Evolutionary conservation across 2,113 vertebrate genomes (phyloP), one percentile per base, ranked within the genome.

Genomic region (Sturnira hondurensis): DNA sequence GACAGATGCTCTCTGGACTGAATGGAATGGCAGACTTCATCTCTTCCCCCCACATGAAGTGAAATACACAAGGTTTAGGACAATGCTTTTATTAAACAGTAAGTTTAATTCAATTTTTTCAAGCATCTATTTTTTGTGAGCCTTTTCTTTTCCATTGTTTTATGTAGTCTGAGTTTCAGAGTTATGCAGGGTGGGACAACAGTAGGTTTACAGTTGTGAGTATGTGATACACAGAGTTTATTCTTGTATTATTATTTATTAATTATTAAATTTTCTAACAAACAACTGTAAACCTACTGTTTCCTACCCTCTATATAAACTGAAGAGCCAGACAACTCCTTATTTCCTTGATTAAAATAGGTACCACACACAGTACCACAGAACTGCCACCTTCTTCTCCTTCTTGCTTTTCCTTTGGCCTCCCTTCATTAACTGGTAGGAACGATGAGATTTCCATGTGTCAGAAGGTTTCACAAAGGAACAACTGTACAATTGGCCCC

Each of bases 1-100:
- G 97, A 97, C 98, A 98, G 98, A 98, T 98, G 98, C 97, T 96
- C 43, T 58, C 95, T 97, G 98, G 98, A 98, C 96, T 97, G 97
- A 98, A 88, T 97, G 98, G 98, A 98, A 98, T 98, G 98, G 71
- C 63, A 74, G 56, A 86, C 94, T 95, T 92, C 80, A 0, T 77
- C 85, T 84, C 68, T 70, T 43, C 41, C 52, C 41, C 56, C 61
- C 61, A 5, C 5, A 3, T 13, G 38, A 45, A 78, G 15, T 14
- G 28, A 47, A 80, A 88, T 50, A 82, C 56, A 86, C 26, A 68
- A 63, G 77, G 17, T 77, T 77, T n/a, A 71, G 68, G 83, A 36
- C 56, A 92, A 73, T 41, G 19, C 38, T 36, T 76, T 41, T 16
- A 80, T 45, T 63, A 52, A 22, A 74, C 2, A 16, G 52, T 52